A percentile compares a stretch with the other conserved stretches of the same genome.
Conservation (phyloP, 2,797 vertebrate genomes). For the Xyrichtys novacula region DNA sequence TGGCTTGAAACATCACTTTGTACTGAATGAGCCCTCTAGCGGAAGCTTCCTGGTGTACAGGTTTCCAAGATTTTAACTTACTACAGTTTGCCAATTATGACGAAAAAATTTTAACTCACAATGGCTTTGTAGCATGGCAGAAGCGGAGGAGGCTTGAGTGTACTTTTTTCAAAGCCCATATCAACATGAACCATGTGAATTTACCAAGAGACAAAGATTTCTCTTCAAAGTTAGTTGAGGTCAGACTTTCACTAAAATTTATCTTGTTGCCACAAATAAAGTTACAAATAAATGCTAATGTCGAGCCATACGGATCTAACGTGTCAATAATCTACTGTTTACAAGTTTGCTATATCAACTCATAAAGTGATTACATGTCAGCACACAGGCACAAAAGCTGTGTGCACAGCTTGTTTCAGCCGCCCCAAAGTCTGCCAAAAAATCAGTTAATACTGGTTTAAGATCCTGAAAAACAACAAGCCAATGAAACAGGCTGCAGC, state of each 20-base stretch:
- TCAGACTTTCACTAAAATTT: background rate
- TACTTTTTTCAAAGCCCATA: no score
- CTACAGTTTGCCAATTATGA: no score
- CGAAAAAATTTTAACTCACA: no score
- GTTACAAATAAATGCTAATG: background rate
- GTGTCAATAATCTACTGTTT: background rate
- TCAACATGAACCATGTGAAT: no score
- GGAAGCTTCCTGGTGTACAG: no score
- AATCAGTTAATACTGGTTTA: background rate
- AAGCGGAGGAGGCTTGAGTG: no score
- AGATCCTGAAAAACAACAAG: background rate
- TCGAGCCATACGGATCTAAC: background rate
- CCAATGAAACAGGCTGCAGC: background rate
- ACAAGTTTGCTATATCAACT: background rate
- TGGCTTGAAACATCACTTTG: no score
- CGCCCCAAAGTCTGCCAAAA: background rate
- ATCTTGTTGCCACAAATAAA: background rate
- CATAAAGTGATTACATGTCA: background rate
- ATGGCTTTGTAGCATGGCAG: no score
- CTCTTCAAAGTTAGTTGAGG: no score
- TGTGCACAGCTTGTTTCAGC: background rate
- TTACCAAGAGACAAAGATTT: no score
- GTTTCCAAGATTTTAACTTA: no score
- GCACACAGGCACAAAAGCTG: background rate
- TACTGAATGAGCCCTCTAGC: no score